Evolutionary conservation across 2,797 vertebrate species (phyloP).

Genomic region (Falco concolor): DNA sequence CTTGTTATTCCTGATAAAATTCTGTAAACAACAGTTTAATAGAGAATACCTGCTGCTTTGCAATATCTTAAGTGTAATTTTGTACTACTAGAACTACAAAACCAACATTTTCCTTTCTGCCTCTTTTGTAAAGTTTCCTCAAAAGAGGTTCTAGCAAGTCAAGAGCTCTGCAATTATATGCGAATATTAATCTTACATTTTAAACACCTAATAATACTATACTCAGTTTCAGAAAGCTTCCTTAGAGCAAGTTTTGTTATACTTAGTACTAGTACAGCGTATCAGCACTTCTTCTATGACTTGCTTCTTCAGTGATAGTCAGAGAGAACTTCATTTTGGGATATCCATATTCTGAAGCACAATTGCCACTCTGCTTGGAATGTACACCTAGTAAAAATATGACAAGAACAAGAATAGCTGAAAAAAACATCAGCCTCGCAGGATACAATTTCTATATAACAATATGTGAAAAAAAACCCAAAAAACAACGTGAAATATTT

Average conservation of each 20-base stretch:
- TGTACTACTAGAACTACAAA: constrained; percentile 37
- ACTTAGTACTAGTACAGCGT: neutral
- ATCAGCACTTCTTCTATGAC: constrained; percentile 29
- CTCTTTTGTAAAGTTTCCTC: neutral
- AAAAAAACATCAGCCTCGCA: neutral
- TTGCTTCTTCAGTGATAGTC: neutral
- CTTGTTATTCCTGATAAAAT: constrained; percentile 22
- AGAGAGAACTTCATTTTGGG: constrained; percentile 59
- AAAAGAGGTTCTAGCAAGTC: constrained; percentile 26
- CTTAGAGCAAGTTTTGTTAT: constrained; percentile 6
- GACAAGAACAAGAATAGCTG: constrained; percentile 20
- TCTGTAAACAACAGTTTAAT: constrained; percentile 34
- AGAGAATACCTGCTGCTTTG: constrained; percentile 15
- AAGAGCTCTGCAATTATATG: constrained; percentile 51
- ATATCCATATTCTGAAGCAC: constrained; percentile 87
- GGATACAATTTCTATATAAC: neutral
- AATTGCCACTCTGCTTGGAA: constrained; percentile 95
- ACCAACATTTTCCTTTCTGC: neutral
- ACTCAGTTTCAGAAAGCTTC: constrained; percentile 48
- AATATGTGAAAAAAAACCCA: neutral
- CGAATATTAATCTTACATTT: constrained; percentile 47
- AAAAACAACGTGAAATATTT: neutral
- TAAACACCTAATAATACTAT: constrained; percentile 39
- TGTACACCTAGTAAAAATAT: constrained; percentile 85
- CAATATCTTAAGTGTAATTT: constrained; percentile 13